A percentile compares a stretch with the other conserved stretches of the same genome.
Evolutionary conservation across 2,888 invertebrate genomes (phyloP).

Genomic region (Drosophila pseudotakahashii): DNA sequence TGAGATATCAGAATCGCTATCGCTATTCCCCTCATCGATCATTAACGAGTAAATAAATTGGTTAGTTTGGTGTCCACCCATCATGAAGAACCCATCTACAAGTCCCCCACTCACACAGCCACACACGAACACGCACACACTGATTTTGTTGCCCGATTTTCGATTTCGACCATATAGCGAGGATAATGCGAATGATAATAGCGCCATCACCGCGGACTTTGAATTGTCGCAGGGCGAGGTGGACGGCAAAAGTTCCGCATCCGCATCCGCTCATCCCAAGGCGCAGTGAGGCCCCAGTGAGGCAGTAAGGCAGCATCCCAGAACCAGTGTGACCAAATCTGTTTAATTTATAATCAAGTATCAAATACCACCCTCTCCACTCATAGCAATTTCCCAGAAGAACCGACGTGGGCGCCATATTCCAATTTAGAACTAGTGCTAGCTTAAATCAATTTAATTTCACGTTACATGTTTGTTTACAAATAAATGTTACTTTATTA

Average conservation of each 20-base stretch:
- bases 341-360: conserved; percentile 20
- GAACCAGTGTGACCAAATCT: conserved; percentile 6
- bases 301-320: neutral
- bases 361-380: conserved; percentile 8
- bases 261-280: conserved; percentile 51
- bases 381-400: conserved; percentile 16
- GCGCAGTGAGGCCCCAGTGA: conserved; percentile 46
- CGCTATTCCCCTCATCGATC: conserved; percentile 53
- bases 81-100: conserved; percentile 7
- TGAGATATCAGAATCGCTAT: conserved; percentile 25
- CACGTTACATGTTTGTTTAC: conserved; percentile 34
- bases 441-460: conserved; percentile 25
- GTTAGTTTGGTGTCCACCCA: conserved; percentile 61
- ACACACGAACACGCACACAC: conserved; percentile 49
- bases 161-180: conserved; percentile 74
- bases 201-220: conserved; percentile 73
- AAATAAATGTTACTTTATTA: conserved; percentile 56
- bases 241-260: conserved; percentile 29
- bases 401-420: conserved; percentile 24
- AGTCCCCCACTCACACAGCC: conserved; percentile 15
- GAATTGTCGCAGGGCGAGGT: conserved; percentile 72
- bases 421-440: conserved; percentile 40
- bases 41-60: conserved; percentile 59
- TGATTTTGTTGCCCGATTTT: conserved; percentile 56
- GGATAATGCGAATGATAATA: conserved; percentile 62